Percentiles rank a stretch among this genome's conserved stretches.
These are phyloP conservation scores for Leptinotarsa lineolata DNA, from an alignment of 1,140 invertebrate genomes.

Conservation along the genomic window DNA sequence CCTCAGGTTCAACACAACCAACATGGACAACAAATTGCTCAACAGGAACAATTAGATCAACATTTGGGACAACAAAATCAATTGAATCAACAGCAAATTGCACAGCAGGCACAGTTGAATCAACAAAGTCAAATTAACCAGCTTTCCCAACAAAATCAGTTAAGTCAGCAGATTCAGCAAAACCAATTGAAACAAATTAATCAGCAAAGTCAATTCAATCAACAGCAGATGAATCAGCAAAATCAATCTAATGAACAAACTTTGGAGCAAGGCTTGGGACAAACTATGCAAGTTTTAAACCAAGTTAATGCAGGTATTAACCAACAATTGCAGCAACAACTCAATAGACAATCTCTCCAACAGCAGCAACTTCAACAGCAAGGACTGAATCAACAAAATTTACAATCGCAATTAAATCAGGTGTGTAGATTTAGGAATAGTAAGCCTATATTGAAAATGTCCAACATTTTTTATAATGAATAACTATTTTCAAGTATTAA, in stretches of 20 bases:
- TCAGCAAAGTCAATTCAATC: slow-evolving; percentile 13
- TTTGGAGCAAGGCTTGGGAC: slow-evolving; percentile 11
- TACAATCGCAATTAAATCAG: slow-evolving; percentile 39
- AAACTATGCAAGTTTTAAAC: slow-evolving; percentile 6
- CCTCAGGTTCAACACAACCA: slow-evolving; percentile 35
- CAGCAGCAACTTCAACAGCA: slow-evolving; percentile 33
- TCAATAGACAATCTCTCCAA: slow-evolving; percentile 28
- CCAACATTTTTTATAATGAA: too few species aligned
- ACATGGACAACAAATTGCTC: slow-evolving; percentile 34
- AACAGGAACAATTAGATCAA: slow-evolving; percentile 37
- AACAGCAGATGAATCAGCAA: slow-evolving; percentile 26
- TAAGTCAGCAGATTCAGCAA: slow-evolving; percentile 30
- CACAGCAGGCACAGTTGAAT: slow-evolving; percentile 36
- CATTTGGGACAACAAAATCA: slow-evolving; percentile 38
- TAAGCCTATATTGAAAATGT: too few species aligned
- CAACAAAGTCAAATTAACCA: slow-evolving; percentile 21
- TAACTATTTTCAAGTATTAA: too few species aligned
- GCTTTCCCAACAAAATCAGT: slow-evolving; percentile 22
- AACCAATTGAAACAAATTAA: slow-evolving; percentile 7
- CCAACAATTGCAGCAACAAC: slow-evolving; percentile 26
- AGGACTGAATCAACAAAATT: slow-evolving; percentile 34
- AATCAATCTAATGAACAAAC: slow-evolving; percentile 22
- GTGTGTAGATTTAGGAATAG: slow-evolving; percentile 3
- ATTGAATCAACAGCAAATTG: slow-evolving; percentile 29
- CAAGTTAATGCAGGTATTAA: slow-evolving; percentile 8